A percentile compares a stretch with the other conserved stretches of the same genome.
phyloP scores from a whole-genome alignment of 2,888 invertebrate species.

The Aricia artaxerxes region DNA sequence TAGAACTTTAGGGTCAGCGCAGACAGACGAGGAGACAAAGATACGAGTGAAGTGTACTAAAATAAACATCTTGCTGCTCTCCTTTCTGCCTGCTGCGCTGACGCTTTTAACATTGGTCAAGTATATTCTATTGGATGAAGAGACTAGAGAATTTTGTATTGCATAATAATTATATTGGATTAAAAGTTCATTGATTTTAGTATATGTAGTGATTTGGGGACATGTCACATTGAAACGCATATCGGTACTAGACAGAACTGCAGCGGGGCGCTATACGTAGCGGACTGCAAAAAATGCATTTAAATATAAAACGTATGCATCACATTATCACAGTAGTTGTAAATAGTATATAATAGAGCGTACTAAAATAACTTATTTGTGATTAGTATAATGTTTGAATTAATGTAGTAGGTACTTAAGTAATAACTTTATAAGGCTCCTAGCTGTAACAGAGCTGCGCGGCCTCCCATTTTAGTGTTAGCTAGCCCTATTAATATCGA shows the following conservation, averaged over 20 bases:
- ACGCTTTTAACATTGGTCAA: too few species aligned
- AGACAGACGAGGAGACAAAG: neutral
- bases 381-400: neutral
- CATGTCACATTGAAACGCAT: too few species aligned
- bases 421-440: neutral
- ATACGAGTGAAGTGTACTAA: neutral
- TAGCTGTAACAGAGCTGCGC: neutral
- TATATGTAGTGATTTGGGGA: too few species aligned
- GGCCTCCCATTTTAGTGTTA: neutral
- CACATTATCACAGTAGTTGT: neutral
- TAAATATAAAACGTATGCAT: neutral
- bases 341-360: neutral
- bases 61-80: neutral
- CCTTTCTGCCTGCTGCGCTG: neutral
- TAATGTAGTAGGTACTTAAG: neutral
- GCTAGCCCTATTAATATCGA: conserved; percentile 47
- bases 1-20: neutral
- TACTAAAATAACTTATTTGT: too few species aligned
- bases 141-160: neutral
- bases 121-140: neutral
- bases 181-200: too few species aligned
- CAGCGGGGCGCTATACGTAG: neutral
- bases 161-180: too few species aligned
- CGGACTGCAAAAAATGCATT: too few species aligned
- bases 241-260: too few species aligned